These are phyloP conservation scores for Scaptomyza flava DNA, from an alignment of 2,888 invertebrate genomes.

Conservation along the genomic window DNA sequence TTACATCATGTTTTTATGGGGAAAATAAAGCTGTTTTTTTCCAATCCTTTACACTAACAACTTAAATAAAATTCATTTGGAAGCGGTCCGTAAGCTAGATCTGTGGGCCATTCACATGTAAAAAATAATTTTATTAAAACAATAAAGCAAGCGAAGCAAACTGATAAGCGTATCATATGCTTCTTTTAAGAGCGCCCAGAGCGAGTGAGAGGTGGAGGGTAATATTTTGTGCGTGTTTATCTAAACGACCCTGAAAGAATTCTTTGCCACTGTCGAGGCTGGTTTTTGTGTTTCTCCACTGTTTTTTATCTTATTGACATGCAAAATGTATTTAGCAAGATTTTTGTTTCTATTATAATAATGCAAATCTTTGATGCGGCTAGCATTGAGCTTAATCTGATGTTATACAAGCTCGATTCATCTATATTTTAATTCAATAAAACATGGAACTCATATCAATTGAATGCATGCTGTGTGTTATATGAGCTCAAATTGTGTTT, in stretches of 20 bases:
- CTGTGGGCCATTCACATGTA: no score
- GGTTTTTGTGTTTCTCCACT: slow-evolving; percentile 2
- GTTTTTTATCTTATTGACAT: slow-evolving; percentile 29
- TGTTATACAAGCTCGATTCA: neutral
- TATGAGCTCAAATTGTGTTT: neutral
- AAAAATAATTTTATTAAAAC: no score
- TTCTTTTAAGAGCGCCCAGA: slow-evolving; percentile 14
- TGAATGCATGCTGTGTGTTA: neutral
- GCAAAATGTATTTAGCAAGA: slow-evolving; percentile 9
- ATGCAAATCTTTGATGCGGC: slow-evolving; percentile 7
- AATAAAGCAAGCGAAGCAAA: no score
- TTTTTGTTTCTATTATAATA: neutral
- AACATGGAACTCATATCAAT: neutral
- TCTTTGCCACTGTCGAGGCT: neutral
- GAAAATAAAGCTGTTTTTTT: no score
- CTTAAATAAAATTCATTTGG: no score
- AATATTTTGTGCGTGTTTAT: slow-evolving; percentile 14
- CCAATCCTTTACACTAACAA: no score
- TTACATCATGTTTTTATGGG: no score
- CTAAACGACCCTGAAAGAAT: slow-evolving; percentile 18
- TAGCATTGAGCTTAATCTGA: neutral
- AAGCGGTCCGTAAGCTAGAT: no score
- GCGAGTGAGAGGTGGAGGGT: neutral
- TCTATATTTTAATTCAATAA: slow-evolving; percentile 3
- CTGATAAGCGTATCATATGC: slow-evolving; percentile 57